These are phyloP conservation scores for Anoplolepis gracilipes DNA, from an alignment of 1,140 invertebrate species.

Conservation along the genomic window DNA sequence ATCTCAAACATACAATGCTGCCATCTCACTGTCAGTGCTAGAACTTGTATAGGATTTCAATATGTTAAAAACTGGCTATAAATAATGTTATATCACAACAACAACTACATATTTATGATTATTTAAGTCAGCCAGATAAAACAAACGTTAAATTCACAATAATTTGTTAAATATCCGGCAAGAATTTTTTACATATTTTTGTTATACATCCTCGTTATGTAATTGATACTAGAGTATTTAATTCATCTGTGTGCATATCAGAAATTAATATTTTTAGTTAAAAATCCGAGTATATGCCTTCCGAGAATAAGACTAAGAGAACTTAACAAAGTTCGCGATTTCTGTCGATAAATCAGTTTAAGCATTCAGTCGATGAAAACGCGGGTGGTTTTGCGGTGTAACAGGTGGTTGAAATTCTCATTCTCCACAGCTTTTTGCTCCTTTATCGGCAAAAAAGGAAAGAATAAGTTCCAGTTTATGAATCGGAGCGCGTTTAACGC, in stretches of 20 bases:
- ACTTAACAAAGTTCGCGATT: conserved; percentile 73
- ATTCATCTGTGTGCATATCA: not conserved
- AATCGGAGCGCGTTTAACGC: conserved; percentile 81
- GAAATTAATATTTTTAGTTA: conserved; percentile 54
- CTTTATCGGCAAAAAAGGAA: conserved; percentile 83
- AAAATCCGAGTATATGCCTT: not conserved
- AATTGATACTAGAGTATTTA: conserved; percentile 15
- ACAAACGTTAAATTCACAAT: conserved; percentile 53
- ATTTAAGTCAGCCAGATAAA: conserved; percentile 55
- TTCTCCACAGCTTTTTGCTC: conserved; percentile 82
- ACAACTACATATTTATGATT: conserved; percentile 59
- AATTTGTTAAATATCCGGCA: conserved; percentile 48
- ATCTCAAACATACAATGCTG: conserved; percentile 40
- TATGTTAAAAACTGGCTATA: conserved; percentile 51
- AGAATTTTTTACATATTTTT: conserved; percentile 41
- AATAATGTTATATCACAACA: conserved; percentile 48
- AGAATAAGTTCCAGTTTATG: conserved; percentile 81
- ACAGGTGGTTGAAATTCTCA: conserved; percentile 84
- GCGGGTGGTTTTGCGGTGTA: conserved; percentile 81
- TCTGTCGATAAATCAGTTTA: conserved; percentile 83
- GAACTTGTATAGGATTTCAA: conserved; percentile 50
- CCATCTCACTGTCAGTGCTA: conserved; percentile 45
- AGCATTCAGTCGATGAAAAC: conserved; percentile 79
- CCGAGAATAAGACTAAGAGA: conserved; percentile 67
- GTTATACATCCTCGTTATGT: not conserved